phyloP scores from a whole-genome alignment of 2,113 vertebrate species.

The Cheirogaleus medius region DNA sequence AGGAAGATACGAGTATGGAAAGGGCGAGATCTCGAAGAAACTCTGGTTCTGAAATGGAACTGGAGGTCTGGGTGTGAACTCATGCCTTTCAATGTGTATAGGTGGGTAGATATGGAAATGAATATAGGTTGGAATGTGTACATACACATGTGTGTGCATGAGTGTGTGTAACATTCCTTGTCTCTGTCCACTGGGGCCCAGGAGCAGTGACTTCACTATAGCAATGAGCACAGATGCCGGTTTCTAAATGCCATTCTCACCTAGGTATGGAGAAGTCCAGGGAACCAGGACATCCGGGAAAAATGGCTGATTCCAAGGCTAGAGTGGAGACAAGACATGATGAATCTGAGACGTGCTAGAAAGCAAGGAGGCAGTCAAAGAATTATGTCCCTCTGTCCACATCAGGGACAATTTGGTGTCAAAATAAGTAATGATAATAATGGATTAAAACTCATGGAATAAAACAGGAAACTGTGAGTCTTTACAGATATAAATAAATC shows the following conservation, averaged over 20 bases:
- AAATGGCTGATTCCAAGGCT: not conserved
- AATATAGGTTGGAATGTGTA: not conserved
- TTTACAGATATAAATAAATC: not conserved
- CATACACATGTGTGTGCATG: rapidly evolving
- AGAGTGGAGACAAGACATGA: not conserved
- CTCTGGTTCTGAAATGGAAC: not conserved
- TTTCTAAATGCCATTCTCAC: not conserved
- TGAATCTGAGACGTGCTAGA: not conserved
- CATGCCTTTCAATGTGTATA: not conserved
- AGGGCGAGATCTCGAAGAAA: not conserved
- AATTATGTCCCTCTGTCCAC: not conserved
- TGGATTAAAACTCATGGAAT: not conserved
- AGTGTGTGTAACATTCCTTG: not conserved
- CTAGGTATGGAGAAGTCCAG: not conserved
- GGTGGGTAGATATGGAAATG: not conserved
- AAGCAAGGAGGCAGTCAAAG: not conserved
- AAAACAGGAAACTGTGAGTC: not conserved
- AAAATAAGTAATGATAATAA: not conserved
- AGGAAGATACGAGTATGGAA: not conserved
- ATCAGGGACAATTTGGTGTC: not conserved
- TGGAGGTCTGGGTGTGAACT: not conserved
- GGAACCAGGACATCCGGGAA: not conserved
- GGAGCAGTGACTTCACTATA: not conserved
- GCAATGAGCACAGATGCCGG: not conserved
- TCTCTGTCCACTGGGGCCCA: not conserved